These are phyloP conservation scores for Dysdera silvatica DNA, from an alignment of 1,140 invertebrate species.

Conservation along the genomic window DNA sequence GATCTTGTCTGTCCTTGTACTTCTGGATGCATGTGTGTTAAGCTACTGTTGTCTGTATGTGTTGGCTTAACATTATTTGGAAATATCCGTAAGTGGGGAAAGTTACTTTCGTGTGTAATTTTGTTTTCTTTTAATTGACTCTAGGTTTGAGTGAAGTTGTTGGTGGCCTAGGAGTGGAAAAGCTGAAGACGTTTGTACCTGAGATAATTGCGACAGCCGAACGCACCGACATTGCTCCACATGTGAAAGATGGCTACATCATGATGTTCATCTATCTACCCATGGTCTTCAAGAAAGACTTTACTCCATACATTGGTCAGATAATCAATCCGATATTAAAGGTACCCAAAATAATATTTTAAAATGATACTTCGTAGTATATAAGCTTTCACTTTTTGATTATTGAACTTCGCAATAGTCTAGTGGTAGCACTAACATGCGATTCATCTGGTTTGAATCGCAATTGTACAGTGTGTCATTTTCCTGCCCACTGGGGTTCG, in stretches of 20 bases:
- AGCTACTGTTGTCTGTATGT: background rate
- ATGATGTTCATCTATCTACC: constrained; percentile 99
- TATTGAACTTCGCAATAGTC: no score
- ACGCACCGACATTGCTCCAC: constrained; percentile 85
- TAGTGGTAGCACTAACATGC: no score
- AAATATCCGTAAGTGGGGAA: background rate
- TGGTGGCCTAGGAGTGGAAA: constrained; percentile 86
- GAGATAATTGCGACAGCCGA: constrained; percentile 95
- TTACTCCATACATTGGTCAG: constrained; percentile 91
- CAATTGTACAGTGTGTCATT: no score
- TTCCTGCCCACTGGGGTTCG: no score
- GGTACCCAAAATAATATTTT: no score
- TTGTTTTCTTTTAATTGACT: constrained; percentile 2
- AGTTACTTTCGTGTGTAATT: background rate
- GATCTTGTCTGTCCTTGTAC: no score
- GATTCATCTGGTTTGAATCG: no score
- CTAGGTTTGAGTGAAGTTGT: constrained; percentile 65
- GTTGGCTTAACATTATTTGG: background rate
- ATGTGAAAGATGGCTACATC: constrained; percentile 98
- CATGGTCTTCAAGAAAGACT: constrained; percentile 87
- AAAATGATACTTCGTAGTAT: background rate
- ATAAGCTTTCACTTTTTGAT: background rate
- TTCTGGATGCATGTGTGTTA: no score
- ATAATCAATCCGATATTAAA: constrained; percentile 97
- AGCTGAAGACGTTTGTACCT: constrained; percentile 94